Conservation (phyloP, 2,888 invertebrate species). For the Eristalinus sepulchralis region DNA sequence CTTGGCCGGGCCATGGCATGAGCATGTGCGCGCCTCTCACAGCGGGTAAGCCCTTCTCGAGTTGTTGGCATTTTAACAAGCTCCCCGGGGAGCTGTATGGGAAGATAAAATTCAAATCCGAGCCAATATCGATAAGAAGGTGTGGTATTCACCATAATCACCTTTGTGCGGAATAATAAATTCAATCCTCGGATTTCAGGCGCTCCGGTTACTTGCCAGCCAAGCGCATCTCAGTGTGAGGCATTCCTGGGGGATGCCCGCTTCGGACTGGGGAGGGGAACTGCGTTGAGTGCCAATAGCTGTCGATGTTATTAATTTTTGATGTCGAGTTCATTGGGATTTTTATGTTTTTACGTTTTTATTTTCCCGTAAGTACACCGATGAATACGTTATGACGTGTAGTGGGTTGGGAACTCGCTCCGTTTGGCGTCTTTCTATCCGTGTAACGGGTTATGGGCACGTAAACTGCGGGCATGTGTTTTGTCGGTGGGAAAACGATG, state of each 20-base stretch:
- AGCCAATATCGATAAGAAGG: slow-evolving; percentile 72
- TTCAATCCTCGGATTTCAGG: slow-evolving; percentile 70
- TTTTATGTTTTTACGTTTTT: slow-evolving; percentile 65
- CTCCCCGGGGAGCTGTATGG: slow-evolving; percentile 68
- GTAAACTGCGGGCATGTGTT: slow-evolving; percentile 2
- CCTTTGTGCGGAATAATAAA: slow-evolving; percentile 72
- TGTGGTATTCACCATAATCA: slow-evolving; percentile 71
- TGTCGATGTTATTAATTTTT: slow-evolving; percentile 68
- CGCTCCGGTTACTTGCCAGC: slow-evolving; percentile 27
- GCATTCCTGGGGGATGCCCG: slow-evolving; percentile 44
- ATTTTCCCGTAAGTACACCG: slow-evolving; percentile 46
- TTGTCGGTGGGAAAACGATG: background rate
- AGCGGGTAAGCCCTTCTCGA: slow-evolving; percentile 55
- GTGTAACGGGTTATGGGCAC: background rate
- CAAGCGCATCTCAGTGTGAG: slow-evolving; percentile 1
- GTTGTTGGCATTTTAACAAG: slow-evolving; percentile 71
- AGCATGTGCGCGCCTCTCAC: slow-evolving; percentile 8
- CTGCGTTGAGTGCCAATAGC: slow-evolving; percentile 61
- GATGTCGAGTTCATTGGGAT: slow-evolving; percentile 65
- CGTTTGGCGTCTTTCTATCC: background rate
- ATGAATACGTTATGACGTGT: slow-evolving; percentile 41
- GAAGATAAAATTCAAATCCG: slow-evolving; percentile 71
- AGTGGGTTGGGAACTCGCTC: background rate
- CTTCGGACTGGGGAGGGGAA: slow-evolving; percentile 8
- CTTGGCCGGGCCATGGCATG: slow-evolving; percentile 39